These are phyloP conservation scores for Crenuchus spilurus DNA, from an alignment of 2,797 vertebrate genomes.

Conservation along the genomic window DNA sequence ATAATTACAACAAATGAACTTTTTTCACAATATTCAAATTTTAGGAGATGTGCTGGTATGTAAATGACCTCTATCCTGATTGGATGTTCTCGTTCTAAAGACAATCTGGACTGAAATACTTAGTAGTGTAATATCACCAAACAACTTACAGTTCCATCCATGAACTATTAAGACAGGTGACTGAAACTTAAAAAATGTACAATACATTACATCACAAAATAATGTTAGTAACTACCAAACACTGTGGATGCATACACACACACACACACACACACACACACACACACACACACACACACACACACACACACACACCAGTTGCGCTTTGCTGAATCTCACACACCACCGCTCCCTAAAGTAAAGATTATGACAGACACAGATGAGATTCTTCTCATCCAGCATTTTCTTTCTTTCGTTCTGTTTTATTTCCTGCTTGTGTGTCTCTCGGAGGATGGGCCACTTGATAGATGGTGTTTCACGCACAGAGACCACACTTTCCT, in stretches of 20 bases:
- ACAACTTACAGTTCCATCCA: too few species aligned
- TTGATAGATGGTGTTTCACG: constrained; percentile 68
- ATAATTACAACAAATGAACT: too few species aligned
- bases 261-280: not conserved
- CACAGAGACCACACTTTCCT: constrained; percentile 49
- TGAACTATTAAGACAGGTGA: too few species aligned
- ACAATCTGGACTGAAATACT: too few species aligned
- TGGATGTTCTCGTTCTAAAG: too few species aligned
- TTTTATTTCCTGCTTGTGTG: constrained; percentile 28
- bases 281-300: not conserved
- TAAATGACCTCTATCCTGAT: too few species aligned
- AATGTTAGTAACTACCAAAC: not conserved
- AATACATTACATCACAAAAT: too few species aligned
- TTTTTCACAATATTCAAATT: too few species aligned
- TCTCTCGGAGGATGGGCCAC: constrained; percentile 63
- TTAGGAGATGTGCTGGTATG: too few species aligned
- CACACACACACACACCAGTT: constrained; percentile 19
- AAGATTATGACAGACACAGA: constrained; percentile 47
- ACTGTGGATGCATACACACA: not conserved
- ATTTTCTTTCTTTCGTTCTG: constrained; percentile 23
- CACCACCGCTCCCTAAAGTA: constrained; percentile 32
- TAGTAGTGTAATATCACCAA: too few species aligned
- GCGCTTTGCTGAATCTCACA: not conserved
- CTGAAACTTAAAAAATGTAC: too few species aligned
- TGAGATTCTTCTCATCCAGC: constrained; percentile 45